Evolutionary conservation across 2,797 vertebrate species (phyloP), one percentile per base, ranked within the genome.

Genomic region (Dicrostonyx torquatus): DNA sequence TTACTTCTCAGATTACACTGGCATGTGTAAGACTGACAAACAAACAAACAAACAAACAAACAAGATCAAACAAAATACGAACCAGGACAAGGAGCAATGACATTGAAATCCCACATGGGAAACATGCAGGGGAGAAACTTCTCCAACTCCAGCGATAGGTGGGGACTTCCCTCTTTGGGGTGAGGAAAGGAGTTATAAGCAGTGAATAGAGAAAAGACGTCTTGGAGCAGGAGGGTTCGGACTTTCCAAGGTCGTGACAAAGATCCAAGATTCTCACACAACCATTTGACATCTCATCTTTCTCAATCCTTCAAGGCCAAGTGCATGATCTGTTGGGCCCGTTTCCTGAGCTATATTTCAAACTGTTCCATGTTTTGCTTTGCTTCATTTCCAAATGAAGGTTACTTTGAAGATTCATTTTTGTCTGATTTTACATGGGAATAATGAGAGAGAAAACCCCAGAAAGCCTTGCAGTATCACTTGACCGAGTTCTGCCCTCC

Each of bases 341-440:
- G 29, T 60, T 55, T 73, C 76, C 55, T 60, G 76, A 76, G 58
- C 78, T 91, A 26, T 26, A 87, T 76, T 94, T 83, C 50, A 96
- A 34, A 45, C 34, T 58, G 22, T 73, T 89, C 64, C 64, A 94
- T 91, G 37, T 82, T 90, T 91, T 76, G 34, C 26, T 96, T 94
- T 89, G 64, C 76, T 93, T 95, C 24, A 82, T 91, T 91, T 82
- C 60, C 26, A 92, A 6, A 40, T 78, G 60, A 89, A 77, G n/a
- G 3, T 48, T 77, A 77, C 72, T 76, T 48, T 78, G 72, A 89
- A 70, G 84, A 89, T 87, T 68, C 66, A 20, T 58, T 58, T 91
- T 80, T 15, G 60, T 50, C 45, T 94, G 29, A 66, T 79, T 93
- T 92, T 97, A 94, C 53, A 73, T 34, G 22, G 40, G 91, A 92